Evolutionary conservation across 2,797 vertebrate species (phyloP), one percentile per base, ranked within the genome.

Genomic region (Ptychadena robeensis): DNA sequence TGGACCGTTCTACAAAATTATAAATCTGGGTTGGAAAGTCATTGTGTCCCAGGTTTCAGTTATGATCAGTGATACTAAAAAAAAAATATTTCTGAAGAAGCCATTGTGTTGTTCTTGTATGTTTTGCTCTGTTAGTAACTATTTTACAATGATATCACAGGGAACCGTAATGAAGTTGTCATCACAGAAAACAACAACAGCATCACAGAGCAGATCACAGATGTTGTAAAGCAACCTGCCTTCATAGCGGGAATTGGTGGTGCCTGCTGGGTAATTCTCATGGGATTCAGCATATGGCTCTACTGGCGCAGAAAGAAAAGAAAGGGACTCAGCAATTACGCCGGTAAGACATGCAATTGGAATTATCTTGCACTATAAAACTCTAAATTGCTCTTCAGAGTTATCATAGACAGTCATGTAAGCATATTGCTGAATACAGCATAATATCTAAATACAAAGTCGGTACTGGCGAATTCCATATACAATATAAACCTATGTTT

Each of bases 271-370:
- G 97, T 99, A 89, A 99, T 99, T 90, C 93, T 99, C 86, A 99
- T 99, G 98, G 98, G 98, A 79, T 99, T 99, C 93, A 99, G 98
- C 93, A 98, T 99, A 92, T 99, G 98, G 98, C 93, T 99, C 0
- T 99, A 99, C 89, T 99, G 98, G 98, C 90, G 98, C 88, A 96
- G 98, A 88, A 99, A 99, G 97, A 99, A 99, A 95, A 97, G 98
- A 90, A 99, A 99, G 96, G 97, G 98, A 14, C 96, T 99, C 87
- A 99, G 98, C 92, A 99, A 99, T 93, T 99, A 99, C 2, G 98
- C 98, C 90, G 98, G 98, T 99, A 91, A 96, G 95, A 88, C 88
- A 89, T 90, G 86, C 81, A 84, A 87, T 87, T 2, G 3, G 9
- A 79, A 34, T 34, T 35, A 14, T 44, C 12, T 48, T 57, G 25